Evolutionary conservation across 2,797 vertebrate genomes (phyloP), one percentile per base, ranked within the genome.

Genomic region (Sphenopsis melanotis): DNA sequence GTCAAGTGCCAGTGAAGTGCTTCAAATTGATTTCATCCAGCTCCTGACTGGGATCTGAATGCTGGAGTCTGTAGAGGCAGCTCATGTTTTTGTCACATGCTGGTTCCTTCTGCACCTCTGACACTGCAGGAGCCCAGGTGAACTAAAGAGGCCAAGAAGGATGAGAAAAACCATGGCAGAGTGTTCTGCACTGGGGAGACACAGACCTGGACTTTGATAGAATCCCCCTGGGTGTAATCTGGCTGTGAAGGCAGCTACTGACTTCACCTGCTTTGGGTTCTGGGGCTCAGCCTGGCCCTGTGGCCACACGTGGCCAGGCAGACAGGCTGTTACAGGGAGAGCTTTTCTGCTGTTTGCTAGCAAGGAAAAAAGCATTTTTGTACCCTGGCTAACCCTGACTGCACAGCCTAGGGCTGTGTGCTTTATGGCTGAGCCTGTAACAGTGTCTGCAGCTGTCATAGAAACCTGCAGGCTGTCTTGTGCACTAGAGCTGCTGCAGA

Each of bases 401-500:
- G 10, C 19, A 64, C 36, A 65, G 77, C 89, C 83, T 56, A 90
- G 84, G 81, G 95, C 91, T 79, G 60, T 71, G 89, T 92, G 83
- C 39, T 95, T 77, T 93, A 52, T 1, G 24, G 59, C 90, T 93
- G 86, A 94, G 89, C 68, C 88, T 83, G 36, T 70, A 75, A 91
- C 74, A 30, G 46, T 0, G 41, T 87, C 93, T 94, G 92, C 93
- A 92, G 89, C 90, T 94, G 93, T 59, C 92, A 77, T 1, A 81
- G 80, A 79, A 90, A 85, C 87, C 91, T 93, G 89, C 72, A 60
- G 79, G 77, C 94, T 94, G 95, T 59, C 84, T 91, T 70, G 82
- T 93, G 80, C 64, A 10, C 88, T 93, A 32, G 77, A 69, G 83
- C 85, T 60, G 72, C 83, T 86, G 66, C 3, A 39, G 83, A 77